Evolutionary conservation across 2,797 vertebrate genomes (phyloP).

Genomic region (Linurgus olivaceus): DNA sequence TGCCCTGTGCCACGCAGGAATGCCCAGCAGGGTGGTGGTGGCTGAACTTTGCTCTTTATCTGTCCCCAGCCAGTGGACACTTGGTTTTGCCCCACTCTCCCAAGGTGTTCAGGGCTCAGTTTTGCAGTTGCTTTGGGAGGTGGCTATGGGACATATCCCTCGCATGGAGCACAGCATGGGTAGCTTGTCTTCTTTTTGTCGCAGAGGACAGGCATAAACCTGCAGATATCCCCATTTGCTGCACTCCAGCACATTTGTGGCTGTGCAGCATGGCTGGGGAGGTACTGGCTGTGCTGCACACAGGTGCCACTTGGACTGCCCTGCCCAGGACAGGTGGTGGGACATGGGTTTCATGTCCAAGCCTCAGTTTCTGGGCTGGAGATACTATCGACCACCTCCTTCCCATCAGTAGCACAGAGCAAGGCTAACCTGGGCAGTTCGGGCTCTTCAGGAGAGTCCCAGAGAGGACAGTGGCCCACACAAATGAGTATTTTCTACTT

Average conservation of each 20-base stretch:
- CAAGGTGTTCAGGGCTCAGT: not conserved
- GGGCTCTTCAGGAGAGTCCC: not conserved
- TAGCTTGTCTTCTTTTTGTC: not conserved
- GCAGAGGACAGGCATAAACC: not conserved
- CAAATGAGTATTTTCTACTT: slow-evolving; percentile 6
- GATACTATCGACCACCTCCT: not conserved
- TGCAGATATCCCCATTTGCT: not conserved
- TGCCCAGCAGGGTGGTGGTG: not conserved
- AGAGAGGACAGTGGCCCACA: not conserved
- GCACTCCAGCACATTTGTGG: not conserved
- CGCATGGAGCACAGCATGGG: rapidly evolving
- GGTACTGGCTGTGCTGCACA: not conserved
- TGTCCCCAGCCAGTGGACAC: not conserved
- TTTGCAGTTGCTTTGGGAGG: not conserved
- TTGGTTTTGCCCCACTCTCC: not conserved
- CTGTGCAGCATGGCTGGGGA: not conserved
- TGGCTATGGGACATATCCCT: not conserved
- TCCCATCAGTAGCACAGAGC: not conserved
- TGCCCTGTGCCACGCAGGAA: not conserved
- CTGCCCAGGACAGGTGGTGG: not conserved
- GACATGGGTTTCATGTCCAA: not conserved
- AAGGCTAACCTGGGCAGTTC: not conserved
- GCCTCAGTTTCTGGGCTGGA: not conserved
- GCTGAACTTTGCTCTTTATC: not conserved
- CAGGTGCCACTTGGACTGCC: not conserved